phyloP scores from a whole-genome alignment of 2,888 invertebrate genomes.

The Pachymerium ferrugineum region DNA sequence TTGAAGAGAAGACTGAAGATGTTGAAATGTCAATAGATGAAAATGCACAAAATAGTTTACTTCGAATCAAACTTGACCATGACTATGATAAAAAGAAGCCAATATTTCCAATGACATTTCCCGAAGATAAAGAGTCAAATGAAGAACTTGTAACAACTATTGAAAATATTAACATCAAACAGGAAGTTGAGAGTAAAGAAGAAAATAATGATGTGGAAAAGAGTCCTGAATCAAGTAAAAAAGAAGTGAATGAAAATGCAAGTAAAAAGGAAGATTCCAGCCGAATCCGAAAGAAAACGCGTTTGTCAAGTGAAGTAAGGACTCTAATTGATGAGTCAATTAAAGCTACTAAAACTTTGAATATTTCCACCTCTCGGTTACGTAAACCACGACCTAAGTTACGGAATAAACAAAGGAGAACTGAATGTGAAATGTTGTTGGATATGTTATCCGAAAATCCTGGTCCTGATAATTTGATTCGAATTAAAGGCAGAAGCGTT shows the following conservation, averaged over 20 bases:
- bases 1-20: not conserved
- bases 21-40: not conserved
- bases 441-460: constrained; percentile 6
- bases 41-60: not conserved
- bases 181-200: not conserved
- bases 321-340: constrained; percentile 7
- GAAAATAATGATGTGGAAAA: not conserved
- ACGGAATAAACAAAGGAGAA: not conserved
- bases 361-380: not conserved
- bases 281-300: not conserved
- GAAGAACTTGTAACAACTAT: too few relatives aligned
- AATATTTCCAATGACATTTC: not conserved
- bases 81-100: not conserved
- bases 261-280: not conserved
- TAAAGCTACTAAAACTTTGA: constrained; percentile 4
- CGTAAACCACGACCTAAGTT: not conserved
- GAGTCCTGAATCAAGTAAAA: not conserved
- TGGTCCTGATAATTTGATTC: not conserved
- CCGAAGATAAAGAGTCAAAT: not conserved
- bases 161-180: not conserved
- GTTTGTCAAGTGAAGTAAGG: constrained; percentile 1
- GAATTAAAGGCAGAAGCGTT: not conserved
- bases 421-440: constrained; percentile 28
- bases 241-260: not conserved
- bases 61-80: not conserved